phyloP scores from a whole-genome alignment of 2,113 vertebrate genomes.

The Lagopus muta region DNA sequence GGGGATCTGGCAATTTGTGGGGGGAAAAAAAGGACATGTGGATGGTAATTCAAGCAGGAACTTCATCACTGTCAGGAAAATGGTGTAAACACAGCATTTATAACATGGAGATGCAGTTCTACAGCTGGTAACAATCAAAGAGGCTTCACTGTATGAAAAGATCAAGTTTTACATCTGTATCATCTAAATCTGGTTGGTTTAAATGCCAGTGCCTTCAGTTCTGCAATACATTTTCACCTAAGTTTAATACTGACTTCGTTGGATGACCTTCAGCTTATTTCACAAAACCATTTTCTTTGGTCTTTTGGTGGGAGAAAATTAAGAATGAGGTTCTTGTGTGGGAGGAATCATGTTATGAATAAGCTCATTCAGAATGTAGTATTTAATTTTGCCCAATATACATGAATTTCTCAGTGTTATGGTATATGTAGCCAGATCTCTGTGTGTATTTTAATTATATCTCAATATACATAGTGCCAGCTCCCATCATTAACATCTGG shows the following conservation, averaged over 20 bases:
- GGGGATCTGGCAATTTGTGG: not conserved
- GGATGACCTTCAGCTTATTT: slow-evolving; percentile 23
- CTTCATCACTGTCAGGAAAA: not conserved
- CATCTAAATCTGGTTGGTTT: slow-evolving; percentile 51
- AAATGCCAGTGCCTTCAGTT: slow-evolving; percentile 33
- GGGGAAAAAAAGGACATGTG: not conserved
- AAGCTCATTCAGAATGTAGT: slow-evolving; percentile 23
- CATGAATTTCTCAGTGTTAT: slow-evolving; percentile 24
- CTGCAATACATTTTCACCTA: not conserved
- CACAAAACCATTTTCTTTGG: slow-evolving; percentile 13
- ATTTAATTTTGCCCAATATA: slow-evolving; percentile 11
- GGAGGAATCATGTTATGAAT: not conserved
- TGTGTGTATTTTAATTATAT: slow-evolving; percentile 29
- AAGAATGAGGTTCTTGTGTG: slow-evolving; percentile 33
- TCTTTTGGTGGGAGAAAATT: slow-evolving; percentile 21
- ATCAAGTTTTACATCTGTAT: slow-evolving; percentile 55
- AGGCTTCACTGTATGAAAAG: slow-evolving; percentile 41
- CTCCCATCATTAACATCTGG: not conserved
- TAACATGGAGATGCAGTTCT: slow-evolving; percentile 1
- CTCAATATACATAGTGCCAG: not conserved
- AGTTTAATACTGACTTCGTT: slow-evolving; percentile 32
- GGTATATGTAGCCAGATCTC: not conserved
- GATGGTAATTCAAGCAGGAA: slow-evolving; percentile 1
- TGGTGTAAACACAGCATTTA: slow-evolving; percentile 19
- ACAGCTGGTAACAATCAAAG: slow-evolving; percentile 35